A percentile compares a stretch with the other conserved stretches of the same genome.
Evolutionary conservation across 2,888 invertebrate genomes (phyloP).

Genomic region (Lobophora halterata): DNA sequence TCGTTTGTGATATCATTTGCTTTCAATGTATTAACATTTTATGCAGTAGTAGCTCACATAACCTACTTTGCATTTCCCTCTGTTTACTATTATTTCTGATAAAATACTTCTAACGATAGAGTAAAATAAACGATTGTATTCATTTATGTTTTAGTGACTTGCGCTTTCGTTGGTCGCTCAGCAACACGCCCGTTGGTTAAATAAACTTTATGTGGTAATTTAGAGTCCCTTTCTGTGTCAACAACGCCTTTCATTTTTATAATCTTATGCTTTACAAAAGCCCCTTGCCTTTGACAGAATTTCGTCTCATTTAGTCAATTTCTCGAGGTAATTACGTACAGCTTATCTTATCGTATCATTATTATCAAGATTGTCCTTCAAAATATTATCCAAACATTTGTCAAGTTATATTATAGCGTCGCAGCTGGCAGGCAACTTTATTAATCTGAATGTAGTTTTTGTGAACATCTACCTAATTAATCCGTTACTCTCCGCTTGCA

Average conservation of each 20-base stretch:
- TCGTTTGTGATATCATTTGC: too few species aligned
- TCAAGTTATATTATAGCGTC: slow-evolving; percentile 27
- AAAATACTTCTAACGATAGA: slow-evolving; percentile 3
- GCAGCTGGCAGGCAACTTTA: slow-evolving; percentile 17
- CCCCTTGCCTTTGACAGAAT: not conserved
- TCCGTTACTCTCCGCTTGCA: too few species aligned
- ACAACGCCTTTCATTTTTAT: slow-evolving; percentile 12
- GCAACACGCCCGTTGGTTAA: slow-evolving; percentile 28
- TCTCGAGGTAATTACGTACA: too few species aligned
- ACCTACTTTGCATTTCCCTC: not conserved
- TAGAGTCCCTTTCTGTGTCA: slow-evolving; percentile 26
- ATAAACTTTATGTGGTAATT: slow-evolving; percentile 37
- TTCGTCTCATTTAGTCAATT: too few species aligned
- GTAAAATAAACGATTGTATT: slow-evolving; percentile 4
- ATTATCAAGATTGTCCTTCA: slow-evolving; percentile 53
- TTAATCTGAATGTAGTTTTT: too few species aligned
- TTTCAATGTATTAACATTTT: too few species aligned
- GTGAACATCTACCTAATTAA: too few species aligned
- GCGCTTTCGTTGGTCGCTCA: slow-evolving; percentile 37
- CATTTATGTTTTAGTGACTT: slow-evolving; percentile 41
- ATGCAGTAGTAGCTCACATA: not conserved
- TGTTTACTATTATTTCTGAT: not conserved
- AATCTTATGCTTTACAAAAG: not conserved
- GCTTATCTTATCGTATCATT: slow-evolving; percentile 44
- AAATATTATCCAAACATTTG: slow-evolving; percentile 41